phyloP scores from a whole-genome alignment of 1,140 invertebrate genomes.

The Halyomorpha halys region DNA sequence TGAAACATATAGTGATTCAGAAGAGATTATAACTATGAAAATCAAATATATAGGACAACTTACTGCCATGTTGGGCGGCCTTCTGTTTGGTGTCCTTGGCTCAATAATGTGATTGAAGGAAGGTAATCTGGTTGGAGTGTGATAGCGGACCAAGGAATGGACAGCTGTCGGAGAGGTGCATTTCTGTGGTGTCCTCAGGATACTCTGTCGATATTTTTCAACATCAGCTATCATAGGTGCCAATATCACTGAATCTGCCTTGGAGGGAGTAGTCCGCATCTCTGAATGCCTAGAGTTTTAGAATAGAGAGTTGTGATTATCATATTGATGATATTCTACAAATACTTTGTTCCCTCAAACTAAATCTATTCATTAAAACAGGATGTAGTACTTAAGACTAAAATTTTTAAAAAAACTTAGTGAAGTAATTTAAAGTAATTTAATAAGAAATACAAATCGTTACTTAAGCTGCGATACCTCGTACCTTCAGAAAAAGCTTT shows the following conservation, averaged over 20 bases:
- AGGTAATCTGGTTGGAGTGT: conserved; percentile 1
- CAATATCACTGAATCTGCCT: conserved; percentile 16
- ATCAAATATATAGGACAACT: background rate
- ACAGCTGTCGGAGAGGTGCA: background rate
- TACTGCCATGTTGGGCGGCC: conserved; percentile 23
- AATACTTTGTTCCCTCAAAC: background rate
- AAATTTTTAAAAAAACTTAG: too few relatives aligned
- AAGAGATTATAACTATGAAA: background rate
- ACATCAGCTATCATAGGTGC: conserved; percentile 22
- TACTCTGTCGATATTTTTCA: background rate
- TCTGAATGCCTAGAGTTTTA: background rate
- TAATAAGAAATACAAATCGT: too few relatives aligned
- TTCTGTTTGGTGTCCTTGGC: conserved; percentile 17
- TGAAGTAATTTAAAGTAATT: too few relatives aligned
- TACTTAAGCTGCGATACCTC: too few relatives aligned
- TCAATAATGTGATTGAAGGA: conserved; percentile 21
- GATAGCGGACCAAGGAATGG: conserved; percentile 2
- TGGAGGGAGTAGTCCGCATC: conserved; percentile 21
- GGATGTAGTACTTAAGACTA: background rate
- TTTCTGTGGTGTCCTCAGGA: background rate
- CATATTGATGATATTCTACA: background rate
- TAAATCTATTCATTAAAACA: background rate
- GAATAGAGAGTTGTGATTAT: background rate
- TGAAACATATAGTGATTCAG: too few relatives aligned
- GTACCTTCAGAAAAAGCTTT: too few relatives aligned